Percentiles rank a stretch among this genome's conserved stretches.
Evolutionary conservation across 2,113 vertebrate genomes (phyloP).

Genomic region (Aphyosemion australe): DNA sequence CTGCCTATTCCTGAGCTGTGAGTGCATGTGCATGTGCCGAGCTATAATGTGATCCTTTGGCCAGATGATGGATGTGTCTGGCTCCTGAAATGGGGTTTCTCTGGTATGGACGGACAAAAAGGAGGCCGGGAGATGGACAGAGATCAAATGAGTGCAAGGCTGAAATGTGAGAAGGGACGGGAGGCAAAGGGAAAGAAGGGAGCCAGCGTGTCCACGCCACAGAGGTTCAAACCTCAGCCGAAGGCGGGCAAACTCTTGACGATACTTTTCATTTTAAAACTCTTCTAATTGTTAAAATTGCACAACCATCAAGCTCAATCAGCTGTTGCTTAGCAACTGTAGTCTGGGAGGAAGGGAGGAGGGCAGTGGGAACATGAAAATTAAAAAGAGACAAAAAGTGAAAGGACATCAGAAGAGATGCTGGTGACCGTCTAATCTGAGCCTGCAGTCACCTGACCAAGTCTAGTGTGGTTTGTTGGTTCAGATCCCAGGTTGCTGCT

Average conservation of each 20-base stretch:
- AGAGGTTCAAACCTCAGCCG: constrained; percentile 7
- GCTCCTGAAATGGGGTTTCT: constrained; percentile 59
- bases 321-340: constrained; percentile 79
- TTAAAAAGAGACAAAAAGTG: constrained; percentile 35
- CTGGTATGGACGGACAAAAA: constrained; percentile 33
- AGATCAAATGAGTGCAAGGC: constrained; percentile 5
- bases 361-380: constrained; percentile 26
- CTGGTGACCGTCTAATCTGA: background rate
- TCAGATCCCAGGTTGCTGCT: no score
- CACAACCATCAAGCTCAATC: constrained; percentile 74
- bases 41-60: constrained; percentile 70
- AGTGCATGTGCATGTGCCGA: constrained; percentile 23
- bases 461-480: no score
- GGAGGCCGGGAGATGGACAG: constrained; percentile 1
- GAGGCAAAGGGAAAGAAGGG: background rate
- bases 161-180: constrained; percentile 5
- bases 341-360: constrained; percentile 35
- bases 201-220: background rate
- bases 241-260: constrained; percentile 63
- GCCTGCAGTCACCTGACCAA: no score
- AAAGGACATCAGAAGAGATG: constrained; percentile 42
- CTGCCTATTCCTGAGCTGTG: constrained; percentile 17
- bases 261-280: constrained; percentile 71
- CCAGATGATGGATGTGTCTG: constrained; percentile 68
- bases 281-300: constrained; percentile 79